phyloP scores from a whole-genome alignment of 2,113 vertebrate genomes.

The Melanerpes aurifrons region DNA sequence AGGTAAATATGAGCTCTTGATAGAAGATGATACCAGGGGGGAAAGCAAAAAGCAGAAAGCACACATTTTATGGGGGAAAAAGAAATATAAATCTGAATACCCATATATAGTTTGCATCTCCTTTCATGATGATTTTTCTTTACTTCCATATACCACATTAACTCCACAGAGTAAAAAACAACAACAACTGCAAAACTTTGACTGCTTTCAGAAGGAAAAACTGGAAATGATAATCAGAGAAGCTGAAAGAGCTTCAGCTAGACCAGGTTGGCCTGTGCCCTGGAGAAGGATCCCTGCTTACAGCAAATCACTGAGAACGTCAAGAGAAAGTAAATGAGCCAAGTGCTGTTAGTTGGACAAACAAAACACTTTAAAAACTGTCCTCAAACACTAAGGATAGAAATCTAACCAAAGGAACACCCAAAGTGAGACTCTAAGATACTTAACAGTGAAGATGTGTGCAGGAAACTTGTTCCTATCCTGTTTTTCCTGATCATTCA shows the following conservation, averaged over 20 bases:
- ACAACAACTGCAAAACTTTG: background rate
- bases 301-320: background rate
- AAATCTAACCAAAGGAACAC: background rate
- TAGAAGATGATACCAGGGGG: background rate
- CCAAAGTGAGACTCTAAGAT: background rate
- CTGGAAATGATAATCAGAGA: background rate
- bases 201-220: background rate
- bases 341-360: background rate
- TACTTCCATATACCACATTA: background rate
- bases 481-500: slow-evolving; percentile 54
- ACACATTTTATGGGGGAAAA: accelerated
- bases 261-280: background rate
- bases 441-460: accelerated
- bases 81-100: accelerated
- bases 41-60: background rate
- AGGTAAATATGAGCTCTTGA: background rate
- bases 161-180: background rate
- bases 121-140: background rate
- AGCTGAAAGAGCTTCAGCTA: background rate
- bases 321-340: background rate
- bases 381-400: too few relatives aligned
- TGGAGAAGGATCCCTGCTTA: background rate
- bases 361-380: background rate
- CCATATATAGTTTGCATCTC: background rate
- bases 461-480: background rate